Evolutionary conservation across 1,140 invertebrate species (phyloP).

Genomic region (Pinna nobilis): DNA sequence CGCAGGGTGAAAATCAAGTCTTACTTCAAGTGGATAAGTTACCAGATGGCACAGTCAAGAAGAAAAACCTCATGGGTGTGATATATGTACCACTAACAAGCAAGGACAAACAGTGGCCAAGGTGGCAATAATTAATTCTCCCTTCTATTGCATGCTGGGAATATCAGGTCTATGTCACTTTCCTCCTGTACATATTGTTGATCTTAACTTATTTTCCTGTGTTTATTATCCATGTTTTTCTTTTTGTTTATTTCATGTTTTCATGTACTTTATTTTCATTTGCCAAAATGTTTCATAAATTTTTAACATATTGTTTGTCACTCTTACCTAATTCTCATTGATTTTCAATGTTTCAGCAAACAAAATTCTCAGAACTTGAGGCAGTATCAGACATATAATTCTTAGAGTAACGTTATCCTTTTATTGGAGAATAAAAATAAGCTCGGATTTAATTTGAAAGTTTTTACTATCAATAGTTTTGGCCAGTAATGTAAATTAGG

Average conservation of each 20-base stretch:
- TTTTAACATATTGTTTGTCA: too few relatives aligned
- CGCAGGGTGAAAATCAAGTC: conserved; percentile 77
- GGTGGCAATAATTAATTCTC: conserved; percentile 56
- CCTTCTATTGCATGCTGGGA: conserved; percentile 20
- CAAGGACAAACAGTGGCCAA: conserved; percentile 83
- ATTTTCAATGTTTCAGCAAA: too few relatives aligned
- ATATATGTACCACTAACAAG: conserved; percentile 98
- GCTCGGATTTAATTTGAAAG: too few relatives aligned
- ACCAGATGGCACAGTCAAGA: conserved; percentile 85
- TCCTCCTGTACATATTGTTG: background rate
- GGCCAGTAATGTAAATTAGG: too few relatives aligned
- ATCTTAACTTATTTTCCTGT: background rate
- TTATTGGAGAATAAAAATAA: too few relatives aligned
- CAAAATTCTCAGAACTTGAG: too few relatives aligned
- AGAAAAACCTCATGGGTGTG: conserved; percentile 93
- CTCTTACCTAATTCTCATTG: too few relatives aligned
- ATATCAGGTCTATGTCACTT: background rate
- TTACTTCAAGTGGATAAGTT: conserved; percentile 86
- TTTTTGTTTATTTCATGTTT: background rate
- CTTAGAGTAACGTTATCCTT: too few relatives aligned
- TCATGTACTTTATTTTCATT: background rate
- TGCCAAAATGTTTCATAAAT: too few relatives aligned
- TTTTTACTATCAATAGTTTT: too few relatives aligned
- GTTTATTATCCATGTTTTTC: background rate
- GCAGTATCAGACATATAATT: too few relatives aligned